Conservation (phyloP, 92 coral and sea anemone genomes). For the Metridium senile region DNA sequence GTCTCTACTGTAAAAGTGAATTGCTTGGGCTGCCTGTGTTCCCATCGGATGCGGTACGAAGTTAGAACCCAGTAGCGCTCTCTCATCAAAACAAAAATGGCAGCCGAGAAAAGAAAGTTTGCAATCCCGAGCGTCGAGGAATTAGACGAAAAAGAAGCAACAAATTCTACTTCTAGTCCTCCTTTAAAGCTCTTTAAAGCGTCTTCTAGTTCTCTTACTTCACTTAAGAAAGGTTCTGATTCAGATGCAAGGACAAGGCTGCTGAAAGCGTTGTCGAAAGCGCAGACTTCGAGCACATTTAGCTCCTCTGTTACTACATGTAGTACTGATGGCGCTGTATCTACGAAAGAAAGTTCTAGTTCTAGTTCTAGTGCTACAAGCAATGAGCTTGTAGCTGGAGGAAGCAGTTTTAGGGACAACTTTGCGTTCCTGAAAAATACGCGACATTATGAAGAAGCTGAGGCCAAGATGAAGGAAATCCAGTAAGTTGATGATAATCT, state of each 20-base stretch:
- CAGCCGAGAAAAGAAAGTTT: slow-evolving; percentile 63
- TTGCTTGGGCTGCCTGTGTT: no score
- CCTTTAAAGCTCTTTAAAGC: not conserved
- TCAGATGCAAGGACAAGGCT: slow-evolving; percentile 20
- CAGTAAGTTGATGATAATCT: slow-evolving; percentile 39
- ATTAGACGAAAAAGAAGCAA: slow-evolving; percentile 58
- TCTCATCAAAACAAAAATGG: slow-evolving; percentile 46
- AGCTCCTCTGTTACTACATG: not conserved
- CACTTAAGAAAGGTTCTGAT: slow-evolving; percentile 4
- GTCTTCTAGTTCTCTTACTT: not conserved
- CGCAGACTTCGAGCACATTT: not conserved
- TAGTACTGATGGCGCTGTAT: not conserved
- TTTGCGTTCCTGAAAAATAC: slow-evolving; percentile 95
- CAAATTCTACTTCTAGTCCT: slow-evolving; percentile 16
- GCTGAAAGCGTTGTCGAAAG: slow-evolving; percentile 20
- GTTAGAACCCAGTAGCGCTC: no score
- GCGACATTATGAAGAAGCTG: slow-evolving; percentile 80
- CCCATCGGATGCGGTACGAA: no score
- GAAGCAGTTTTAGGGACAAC: slow-evolving; percentile 81
- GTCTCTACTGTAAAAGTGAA: no score
- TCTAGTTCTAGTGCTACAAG: not conserved
- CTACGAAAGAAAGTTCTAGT: not conserved
- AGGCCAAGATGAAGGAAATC: slow-evolving; percentile 73
- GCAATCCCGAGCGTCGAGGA: slow-evolving; percentile 75
- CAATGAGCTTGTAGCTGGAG: slow-evolving; percentile 35